These are phyloP conservation scores for Rhyacophila brunnea DNA, from an alignment of 1,140 invertebrate species.

Conservation along the genomic window DNA sequence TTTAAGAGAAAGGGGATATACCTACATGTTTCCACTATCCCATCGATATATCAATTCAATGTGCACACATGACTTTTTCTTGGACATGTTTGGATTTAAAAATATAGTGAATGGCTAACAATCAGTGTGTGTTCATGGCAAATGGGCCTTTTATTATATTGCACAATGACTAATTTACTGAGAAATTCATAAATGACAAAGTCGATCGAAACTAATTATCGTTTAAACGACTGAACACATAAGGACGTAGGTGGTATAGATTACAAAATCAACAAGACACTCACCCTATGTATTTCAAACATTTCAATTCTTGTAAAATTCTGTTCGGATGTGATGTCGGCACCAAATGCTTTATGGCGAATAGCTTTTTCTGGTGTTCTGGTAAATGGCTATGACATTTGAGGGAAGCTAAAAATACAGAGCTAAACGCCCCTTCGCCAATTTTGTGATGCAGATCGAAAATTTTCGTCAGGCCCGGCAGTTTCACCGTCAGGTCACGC, in stretches of 20 bases:
- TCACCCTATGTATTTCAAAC: conserved; percentile 78
- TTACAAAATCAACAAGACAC: conserved; percentile 18
- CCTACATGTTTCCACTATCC: too few relatives aligned
- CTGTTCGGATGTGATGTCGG: conserved; percentile 77
- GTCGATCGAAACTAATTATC: too few relatives aligned
- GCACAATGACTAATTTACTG: too few relatives aligned
- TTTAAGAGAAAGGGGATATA: too few relatives aligned
- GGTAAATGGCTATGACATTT: conserved; percentile 54
- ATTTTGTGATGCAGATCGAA: conserved; percentile 70
- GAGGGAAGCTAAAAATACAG: conserved; percentile 72
- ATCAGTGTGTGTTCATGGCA: too few relatives aligned
- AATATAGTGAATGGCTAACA: too few relatives aligned
- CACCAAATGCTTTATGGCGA: conserved; percentile 81
- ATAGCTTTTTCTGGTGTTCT: conserved; percentile 57
- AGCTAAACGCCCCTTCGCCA: conserved; percentile 81
- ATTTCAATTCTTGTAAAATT: conserved; percentile 75
- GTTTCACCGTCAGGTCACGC: conserved; percentile 50
- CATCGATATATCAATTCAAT: too few relatives aligned
- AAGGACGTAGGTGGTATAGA: neutral
- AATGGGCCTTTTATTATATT: too few relatives aligned
- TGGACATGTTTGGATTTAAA: too few relatives aligned
- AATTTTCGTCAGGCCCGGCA: conserved; percentile 63
- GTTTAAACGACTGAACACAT: too few relatives aligned
- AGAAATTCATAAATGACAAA: too few relatives aligned
- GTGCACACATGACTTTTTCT: too few relatives aligned